Evolutionary conservation across 1,140 invertebrate species (phyloP), one percentile per base, ranked within the genome.

Genomic region (Ceratina japonica): DNA sequence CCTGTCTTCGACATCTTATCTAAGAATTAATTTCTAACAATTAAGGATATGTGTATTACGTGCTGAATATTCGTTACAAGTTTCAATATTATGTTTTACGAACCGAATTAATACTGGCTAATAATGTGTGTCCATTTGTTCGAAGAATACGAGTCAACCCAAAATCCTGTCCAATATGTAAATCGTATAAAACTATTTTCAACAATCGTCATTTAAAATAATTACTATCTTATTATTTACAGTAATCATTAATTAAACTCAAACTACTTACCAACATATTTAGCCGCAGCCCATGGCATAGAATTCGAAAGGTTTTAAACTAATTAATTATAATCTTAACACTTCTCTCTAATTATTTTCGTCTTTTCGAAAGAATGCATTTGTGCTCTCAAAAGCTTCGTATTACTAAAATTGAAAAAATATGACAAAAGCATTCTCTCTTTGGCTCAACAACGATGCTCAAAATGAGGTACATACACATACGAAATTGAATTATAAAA

Each of bases 331-430:
- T 70, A 37, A 44, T 44, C 8, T 52, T 22, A 52, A 63, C 31
- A n/a, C 22, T 20, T 8, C 18, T 8, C 18, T 63, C 16, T 56
- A 61, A 13, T 44, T 71, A 54, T 27, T 31, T 61, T 70, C 31
- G 37, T n/a, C n/a, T 61, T 72, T 13, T 10, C 70, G 58, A 70
- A 70, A 70, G 4, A 56, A 56, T 56, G 54, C 54, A 56, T 56
- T 56, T 56, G 16, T 56, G 54, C 54, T 56, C 54, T 72, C 56
- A 3, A n/a, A 56, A 24, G 8, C 27, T 54, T 49, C 70, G 71
- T 63, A 44, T 71, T 77, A 72, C 68, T 72, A 77, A 63, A 77
- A 61, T 77, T 77, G 58, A 37, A 77, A 64, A 77, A 77, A 77
- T 77, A 77, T 54, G 68, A 70, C 37, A 72, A 61, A 77, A 77